Conservation (phyloP, 1,140 invertebrate species). For the Drosophila repleta region DNA sequence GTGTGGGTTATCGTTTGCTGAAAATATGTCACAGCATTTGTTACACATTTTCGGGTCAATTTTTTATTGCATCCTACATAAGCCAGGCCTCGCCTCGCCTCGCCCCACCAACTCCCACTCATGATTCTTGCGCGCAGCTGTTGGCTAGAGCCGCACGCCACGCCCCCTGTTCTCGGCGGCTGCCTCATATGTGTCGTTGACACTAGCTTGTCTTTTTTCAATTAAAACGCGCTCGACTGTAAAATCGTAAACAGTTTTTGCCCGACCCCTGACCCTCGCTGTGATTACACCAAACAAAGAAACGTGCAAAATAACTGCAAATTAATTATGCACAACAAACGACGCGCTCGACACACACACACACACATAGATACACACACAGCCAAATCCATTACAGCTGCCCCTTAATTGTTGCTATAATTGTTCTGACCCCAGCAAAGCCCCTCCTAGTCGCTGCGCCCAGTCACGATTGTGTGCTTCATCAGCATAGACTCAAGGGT, state of each 20-base stretch:
- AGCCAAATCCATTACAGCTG: slow-evolving; percentile 52
- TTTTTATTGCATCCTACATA: slow-evolving; percentile 71
- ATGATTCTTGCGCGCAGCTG: slow-evolving; percentile 63
- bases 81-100: slow-evolving; percentile 32
- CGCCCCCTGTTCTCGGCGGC: not conserved
- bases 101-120: not conserved
- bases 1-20: slow-evolving; percentile 35
- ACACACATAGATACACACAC: slow-evolving; percentile 3
- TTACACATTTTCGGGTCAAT: slow-evolving; percentile 82
- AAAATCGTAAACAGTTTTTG: slow-evolving; percentile 78
- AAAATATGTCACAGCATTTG: slow-evolving; percentile 82
- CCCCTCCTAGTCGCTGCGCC: slow-evolving; percentile 15
- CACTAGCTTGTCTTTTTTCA: slow-evolving; percentile 77
- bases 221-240: slow-evolving; percentile 78
- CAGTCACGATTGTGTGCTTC: slow-evolving; percentile 43
- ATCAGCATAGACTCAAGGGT: slow-evolving; percentile 27
- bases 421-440: slow-evolving; percentile 51
- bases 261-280: slow-evolving; percentile 1
- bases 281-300: slow-evolving; percentile 15
- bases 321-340: slow-evolving; percentile 82
- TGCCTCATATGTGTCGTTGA: slow-evolving; percentile 57
- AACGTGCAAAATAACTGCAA: slow-evolving; percentile 63
- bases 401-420: slow-evolving; percentile 79
- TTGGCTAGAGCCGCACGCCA: slow-evolving; percentile 35
- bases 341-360: slow-evolving; percentile 14